Percentiles rank a stretch among this genome's conserved stretches.
phyloP scores from a whole-genome alignment of 2,797 vertebrate species.

The Synanceia verrucosa region DNA sequence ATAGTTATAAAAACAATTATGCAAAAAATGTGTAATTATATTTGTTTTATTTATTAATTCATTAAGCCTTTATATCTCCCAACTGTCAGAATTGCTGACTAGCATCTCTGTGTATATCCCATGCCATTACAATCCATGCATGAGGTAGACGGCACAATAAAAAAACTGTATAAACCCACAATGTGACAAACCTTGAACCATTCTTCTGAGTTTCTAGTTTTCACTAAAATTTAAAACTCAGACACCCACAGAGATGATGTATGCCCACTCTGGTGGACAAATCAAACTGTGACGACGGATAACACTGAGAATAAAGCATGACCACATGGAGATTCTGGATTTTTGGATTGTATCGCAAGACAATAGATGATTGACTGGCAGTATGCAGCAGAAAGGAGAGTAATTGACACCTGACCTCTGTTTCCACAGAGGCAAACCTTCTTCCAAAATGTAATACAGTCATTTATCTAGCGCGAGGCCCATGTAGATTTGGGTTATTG shows the following conservation, averaged over 20 bases:
- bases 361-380: neutral
- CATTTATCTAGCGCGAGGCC: neutral
- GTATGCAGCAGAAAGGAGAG: too few species aligned
- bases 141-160: constrained; percentile 6
- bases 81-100: neutral
- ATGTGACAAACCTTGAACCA: constrained; percentile 11
- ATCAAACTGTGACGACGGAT: neutral
- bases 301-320: neutral
- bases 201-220: constrained; percentile 21
- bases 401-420: constrained; percentile 7
- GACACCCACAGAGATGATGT: neutral
- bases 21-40: too few species aligned
- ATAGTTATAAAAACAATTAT: neutral
- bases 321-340: neutral
- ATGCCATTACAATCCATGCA: neutral
- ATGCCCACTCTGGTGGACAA: neutral
- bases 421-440: neutral
- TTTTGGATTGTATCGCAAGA: neutral
- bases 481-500: neutral
- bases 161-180: constrained; percentile 4
- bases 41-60: too few species aligned
- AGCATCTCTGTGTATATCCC: constrained; percentile 1
- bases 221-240: neutral
- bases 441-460: neutral
- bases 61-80: neutral